Evolutionary conservation across 1,140 invertebrate genomes (phyloP).

Genomic region (Drosophila serrata): DNA sequence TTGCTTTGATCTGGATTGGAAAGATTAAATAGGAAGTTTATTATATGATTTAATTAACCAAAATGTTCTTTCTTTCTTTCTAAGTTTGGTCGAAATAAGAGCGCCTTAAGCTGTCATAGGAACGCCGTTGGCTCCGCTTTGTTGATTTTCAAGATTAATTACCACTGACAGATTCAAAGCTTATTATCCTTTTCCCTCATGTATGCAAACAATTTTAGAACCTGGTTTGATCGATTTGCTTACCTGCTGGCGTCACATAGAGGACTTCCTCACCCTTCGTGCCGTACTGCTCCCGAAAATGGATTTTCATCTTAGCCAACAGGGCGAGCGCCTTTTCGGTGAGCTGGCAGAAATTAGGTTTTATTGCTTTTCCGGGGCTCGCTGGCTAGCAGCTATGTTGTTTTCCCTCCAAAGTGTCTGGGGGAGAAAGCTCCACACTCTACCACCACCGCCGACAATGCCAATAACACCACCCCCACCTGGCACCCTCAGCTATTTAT

Average conservation of each 20-base stretch:
- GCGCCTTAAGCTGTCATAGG: constrained; percentile 8
- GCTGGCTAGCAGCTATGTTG: constrained; percentile 4
- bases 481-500: constrained; percentile 46
- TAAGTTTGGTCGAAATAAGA: constrained; percentile 11
- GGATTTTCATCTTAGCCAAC: constrained; percentile 77
- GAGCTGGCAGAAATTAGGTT: constrained; percentile 18
- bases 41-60: too few species aligned
- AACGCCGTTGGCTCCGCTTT: neutral
- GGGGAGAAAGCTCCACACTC: constrained; percentile 5
- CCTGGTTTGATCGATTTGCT: constrained; percentile 37
- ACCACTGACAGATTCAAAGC: neutral
- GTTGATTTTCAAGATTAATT: constrained; percentile 9
- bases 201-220: neutral
- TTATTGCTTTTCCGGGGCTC: constrained; percentile 25
- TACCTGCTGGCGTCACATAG: constrained; percentile 85
- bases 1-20: constrained; percentile 73
- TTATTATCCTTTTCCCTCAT: neutral
- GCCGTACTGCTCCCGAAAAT: constrained; percentile 85
- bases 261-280: constrained; percentile 84
- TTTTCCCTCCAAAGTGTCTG: constrained; percentile 25
- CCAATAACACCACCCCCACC: constrained; percentile 44
- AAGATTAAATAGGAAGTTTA: neutral
- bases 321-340: neutral
- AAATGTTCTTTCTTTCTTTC: too few species aligned
- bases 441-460: constrained; percentile 1